Conservation (phyloP, 2,888 invertebrate species). For the Acheta domesticus region DNA sequence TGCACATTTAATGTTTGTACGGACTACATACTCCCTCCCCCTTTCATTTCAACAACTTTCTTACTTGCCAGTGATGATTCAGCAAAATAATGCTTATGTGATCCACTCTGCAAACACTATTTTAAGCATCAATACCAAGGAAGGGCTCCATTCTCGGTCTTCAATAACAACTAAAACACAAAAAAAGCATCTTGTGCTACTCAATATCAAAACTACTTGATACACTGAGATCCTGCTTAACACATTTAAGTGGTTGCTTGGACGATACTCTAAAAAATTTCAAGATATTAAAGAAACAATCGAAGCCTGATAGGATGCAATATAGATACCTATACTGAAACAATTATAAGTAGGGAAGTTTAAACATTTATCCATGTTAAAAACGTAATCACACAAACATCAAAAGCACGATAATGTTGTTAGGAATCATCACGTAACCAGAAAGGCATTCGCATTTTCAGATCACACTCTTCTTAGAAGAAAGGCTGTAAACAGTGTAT, state of each 20-base stretch:
- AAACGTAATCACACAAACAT: slow-evolving; percentile 1
- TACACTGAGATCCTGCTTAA: slow-evolving; percentile 2
- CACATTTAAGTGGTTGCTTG: slow-evolving; percentile 18
- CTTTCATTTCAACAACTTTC: slow-evolving; percentile 18
- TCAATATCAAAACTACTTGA: slow-evolving; percentile 18
- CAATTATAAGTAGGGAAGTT: not conserved
- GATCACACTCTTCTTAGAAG: slow-evolving; percentile 18
- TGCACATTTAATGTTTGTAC: slow-evolving; percentile 18
- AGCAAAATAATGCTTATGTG: slow-evolving; percentile 18
- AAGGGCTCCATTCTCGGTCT: slow-evolving; percentile 18
- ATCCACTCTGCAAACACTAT: slow-evolving; percentile 18
- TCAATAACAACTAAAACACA: slow-evolving; percentile 18
- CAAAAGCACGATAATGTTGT: not conserved
- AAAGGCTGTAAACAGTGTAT: not conserved
- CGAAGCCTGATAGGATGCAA: not conserved
- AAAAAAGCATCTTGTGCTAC: slow-evolving; percentile 18
- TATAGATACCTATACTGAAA: not conserved
- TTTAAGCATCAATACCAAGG: slow-evolving; percentile 18
- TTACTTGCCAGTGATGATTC: slow-evolving; percentile 18
- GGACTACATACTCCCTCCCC: slow-evolving; percentile 18
- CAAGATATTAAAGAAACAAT: not conserved
- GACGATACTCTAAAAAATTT: not conserved
- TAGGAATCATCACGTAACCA: slow-evolving; percentile 18
- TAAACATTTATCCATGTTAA: not conserved
- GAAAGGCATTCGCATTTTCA: slow-evolving; percentile 2